phyloP scores from a whole-genome alignment of 2,888 invertebrate species.

The Idaea straminata region DNA sequence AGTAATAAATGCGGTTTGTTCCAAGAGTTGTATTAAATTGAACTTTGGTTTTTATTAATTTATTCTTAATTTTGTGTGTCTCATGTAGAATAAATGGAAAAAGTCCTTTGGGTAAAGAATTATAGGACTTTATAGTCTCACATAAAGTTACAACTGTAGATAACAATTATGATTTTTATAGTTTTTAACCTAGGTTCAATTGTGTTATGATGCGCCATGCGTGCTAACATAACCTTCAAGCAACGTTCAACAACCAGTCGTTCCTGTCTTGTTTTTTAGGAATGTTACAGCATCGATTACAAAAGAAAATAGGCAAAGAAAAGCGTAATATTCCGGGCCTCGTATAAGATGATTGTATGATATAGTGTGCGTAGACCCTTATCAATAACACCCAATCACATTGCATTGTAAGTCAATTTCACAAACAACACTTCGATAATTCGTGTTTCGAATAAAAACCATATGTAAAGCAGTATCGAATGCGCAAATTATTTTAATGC shows the following conservation, averaged over 20 bases:
- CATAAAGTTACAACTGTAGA: too few relatives aligned
- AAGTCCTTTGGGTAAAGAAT: too few relatives aligned
- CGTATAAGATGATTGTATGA: neutral
- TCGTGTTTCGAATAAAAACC: conserved; percentile 25
- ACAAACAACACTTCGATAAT: conserved; percentile 30
- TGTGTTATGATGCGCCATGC: too few relatives aligned
- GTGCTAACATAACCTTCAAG: too few relatives aligned
- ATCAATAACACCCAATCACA: conserved; percentile 16
- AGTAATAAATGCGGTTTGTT: conserved; percentile 26
- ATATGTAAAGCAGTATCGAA: conserved; percentile 34
- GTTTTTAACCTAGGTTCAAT: too few relatives aligned
- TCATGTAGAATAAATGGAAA: neutral
- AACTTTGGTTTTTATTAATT: conserved; percentile 36
- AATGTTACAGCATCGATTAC: too few relatives aligned
- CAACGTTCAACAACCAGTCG: too few relatives aligned
- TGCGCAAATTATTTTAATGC: conserved; percentile 42
- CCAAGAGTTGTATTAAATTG: conserved; percentile 32
- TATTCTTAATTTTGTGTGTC: conserved; percentile 20
- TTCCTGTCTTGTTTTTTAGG: too few relatives aligned
- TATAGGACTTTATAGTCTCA: too few relatives aligned
- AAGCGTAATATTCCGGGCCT: neutral
- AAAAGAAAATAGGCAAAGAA: too few relatives aligned
- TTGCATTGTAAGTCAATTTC: conserved; percentile 25
- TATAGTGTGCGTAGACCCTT: neutral
- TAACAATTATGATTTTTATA: too few relatives aligned